A percentile compares a stretch with the other conserved stretches of the same genome.
These are phyloP conservation scores for Dreissena rostriformis DNA, from an alignment of 1,140 invertebrate genomes.

Conservation along the genomic window DNA sequence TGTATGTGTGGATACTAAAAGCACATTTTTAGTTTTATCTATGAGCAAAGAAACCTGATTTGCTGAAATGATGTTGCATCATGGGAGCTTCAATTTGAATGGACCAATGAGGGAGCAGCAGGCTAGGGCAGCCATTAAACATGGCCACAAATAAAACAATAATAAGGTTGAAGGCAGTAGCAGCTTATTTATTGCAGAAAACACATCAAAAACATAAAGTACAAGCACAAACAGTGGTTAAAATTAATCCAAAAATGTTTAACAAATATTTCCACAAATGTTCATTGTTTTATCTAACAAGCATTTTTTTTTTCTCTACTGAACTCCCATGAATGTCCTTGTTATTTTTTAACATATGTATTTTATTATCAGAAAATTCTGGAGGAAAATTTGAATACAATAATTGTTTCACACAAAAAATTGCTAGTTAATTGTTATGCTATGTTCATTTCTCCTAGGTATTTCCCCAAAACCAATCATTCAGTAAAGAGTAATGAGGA, in stretches of 20 bases:
- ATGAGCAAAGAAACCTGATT: conserved; percentile 24
- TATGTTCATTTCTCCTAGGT: too few species aligned
- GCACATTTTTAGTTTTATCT: not conserved
- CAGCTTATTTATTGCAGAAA: conserved; percentile 58
- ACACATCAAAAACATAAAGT: conserved; percentile 42
- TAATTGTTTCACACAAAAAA: too few species aligned
- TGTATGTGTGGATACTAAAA: conserved; percentile 4
- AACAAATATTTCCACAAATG: not conserved
- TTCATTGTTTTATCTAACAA: not conserved
- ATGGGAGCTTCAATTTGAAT: conserved; percentile 39
- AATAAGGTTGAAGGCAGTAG: conserved; percentile 46
- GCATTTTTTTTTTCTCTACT: not conserved
- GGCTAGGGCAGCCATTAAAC: conserved; percentile 40
- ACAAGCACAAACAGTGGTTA: conserved; percentile 57
- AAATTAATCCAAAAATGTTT: not conserved
- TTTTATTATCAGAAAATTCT: too few species aligned
- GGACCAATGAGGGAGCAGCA: conserved; percentile 53
- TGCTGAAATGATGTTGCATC: conserved; percentile 16
- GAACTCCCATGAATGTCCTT: too few species aligned
- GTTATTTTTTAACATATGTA: too few species aligned
- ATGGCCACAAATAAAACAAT: conserved; percentile 52
- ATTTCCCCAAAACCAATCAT: too few species aligned
- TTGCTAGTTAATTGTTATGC: too few species aligned
- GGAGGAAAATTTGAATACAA: too few species aligned
- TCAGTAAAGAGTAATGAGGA: too few species aligned